Percentiles rank a stretch among this genome's conserved stretches.
Evolutionary conservation across 2,888 invertebrate species (phyloP).

Genomic region (Abscondita cerata): DNA sequence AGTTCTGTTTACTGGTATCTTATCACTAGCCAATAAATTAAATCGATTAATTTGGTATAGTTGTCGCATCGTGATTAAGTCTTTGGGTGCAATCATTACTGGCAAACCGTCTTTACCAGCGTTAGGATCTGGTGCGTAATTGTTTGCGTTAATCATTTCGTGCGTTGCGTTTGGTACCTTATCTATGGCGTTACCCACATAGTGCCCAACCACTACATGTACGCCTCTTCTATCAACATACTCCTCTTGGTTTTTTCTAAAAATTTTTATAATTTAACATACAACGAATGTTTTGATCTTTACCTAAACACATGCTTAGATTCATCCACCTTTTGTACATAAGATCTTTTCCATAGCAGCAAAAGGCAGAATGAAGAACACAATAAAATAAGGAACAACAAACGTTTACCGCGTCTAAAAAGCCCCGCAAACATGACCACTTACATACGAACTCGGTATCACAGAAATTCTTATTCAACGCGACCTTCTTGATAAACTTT

Average conservation of each 20-base stretch:
- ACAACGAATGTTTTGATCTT: not conserved
- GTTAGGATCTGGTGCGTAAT: constrained; percentile 74
- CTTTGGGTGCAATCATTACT: constrained; percentile 77
- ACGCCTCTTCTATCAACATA: constrained; percentile 78
- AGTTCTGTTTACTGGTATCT: constrained; percentile 83
- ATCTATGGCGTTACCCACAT: constrained; percentile 76
- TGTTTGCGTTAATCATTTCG: constrained; percentile 77
- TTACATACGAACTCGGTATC: constrained; percentile 5
- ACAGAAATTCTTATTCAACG: no score
- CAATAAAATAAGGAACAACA: constrained; percentile 48
- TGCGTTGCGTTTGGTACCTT: constrained; percentile 72
- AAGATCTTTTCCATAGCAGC: constrained; percentile 44
- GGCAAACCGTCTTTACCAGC: constrained; percentile 84
- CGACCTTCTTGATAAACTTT: no score
- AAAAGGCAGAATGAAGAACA: constrained; percentile 44
- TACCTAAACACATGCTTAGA: constrained; percentile 31
- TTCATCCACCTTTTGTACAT: constrained; percentile 32
- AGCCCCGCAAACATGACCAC: constrained; percentile 50
- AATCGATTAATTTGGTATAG: constrained; percentile 85
- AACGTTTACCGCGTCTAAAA: constrained; percentile 50
- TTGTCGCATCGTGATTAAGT: constrained; percentile 78
- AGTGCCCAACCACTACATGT: constrained; percentile 87
- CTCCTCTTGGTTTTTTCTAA: constrained; percentile 70
- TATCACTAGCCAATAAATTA: constrained; percentile 87
- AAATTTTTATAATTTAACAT: constrained; percentile 10